Evolutionary conservation across 2,113 vertebrate genomes (phyloP).

Genomic region (Nyctereutes procyonoides): DNA sequence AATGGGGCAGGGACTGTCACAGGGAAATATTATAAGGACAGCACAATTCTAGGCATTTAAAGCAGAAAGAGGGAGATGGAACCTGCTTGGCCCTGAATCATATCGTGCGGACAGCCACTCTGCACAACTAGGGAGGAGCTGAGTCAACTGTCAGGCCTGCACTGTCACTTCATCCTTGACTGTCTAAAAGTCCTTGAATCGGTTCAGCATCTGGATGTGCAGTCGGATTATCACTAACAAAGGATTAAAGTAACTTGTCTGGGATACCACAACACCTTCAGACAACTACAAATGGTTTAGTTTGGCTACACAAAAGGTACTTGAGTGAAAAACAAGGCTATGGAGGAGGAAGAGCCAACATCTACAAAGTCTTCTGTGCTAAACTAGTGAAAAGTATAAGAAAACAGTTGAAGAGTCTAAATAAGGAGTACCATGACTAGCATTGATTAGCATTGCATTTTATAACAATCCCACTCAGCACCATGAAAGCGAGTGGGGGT

Average conservation of each 20-base stretch:
- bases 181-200: not conserved
- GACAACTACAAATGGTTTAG: not conserved
- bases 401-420: not conserved
- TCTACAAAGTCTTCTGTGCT: not conserved
- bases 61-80: not conserved
- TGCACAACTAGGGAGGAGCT: not conserved
- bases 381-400: not conserved
- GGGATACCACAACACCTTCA: not conserved
- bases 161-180: too few relatives aligned
- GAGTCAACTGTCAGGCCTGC: not conserved
- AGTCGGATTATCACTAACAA: not conserved
- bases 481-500: not conserved
- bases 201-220: not conserved
- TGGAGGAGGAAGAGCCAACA: not conserved
- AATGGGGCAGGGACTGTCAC: not conserved
- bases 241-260: not conserved
- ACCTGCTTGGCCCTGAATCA: accelerated
- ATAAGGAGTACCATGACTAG: not conserved
- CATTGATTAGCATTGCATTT: not conserved
- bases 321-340: not conserved
- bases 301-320: not conserved
- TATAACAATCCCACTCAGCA: not conserved
- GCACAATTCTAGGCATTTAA: not conserved
- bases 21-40: not conserved
- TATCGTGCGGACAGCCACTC: not conserved